Conservation (phyloP, 1,140 invertebrate species). For the Lasioglossum albipes region DNA sequence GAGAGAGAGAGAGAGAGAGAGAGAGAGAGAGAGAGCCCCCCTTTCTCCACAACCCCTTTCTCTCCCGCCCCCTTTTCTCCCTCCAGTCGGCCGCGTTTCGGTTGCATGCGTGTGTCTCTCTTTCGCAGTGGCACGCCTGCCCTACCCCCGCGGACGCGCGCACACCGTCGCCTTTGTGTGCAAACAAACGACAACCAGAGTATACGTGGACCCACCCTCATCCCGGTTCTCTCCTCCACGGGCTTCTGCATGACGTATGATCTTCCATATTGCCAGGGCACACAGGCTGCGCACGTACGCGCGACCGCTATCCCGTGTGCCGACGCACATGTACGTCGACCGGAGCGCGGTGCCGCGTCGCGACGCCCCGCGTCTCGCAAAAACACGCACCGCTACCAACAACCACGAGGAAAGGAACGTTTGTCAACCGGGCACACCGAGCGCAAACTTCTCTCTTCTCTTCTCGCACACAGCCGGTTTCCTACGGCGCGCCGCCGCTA, state of each 20-base stretch:
- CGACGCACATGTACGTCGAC: not conserved
- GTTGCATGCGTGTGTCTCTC: constrained; percentile 7
- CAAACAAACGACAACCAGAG: constrained; percentile 60
- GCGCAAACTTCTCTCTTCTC: constrained; percentile 47
- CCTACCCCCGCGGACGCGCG: not conserved
- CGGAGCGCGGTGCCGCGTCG: not conserved
- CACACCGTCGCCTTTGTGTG: constrained; percentile 51
- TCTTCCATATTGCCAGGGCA: constrained; percentile 73
- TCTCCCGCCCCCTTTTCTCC: not conserved
- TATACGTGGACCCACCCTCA: constrained; percentile 31
- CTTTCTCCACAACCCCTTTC: too few species aligned
- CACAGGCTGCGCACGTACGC: constrained; percentile 58
- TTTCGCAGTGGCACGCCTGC: not conserved
- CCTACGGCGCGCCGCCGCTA: constrained; percentile 49
- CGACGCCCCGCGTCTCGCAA: constrained; percentile 20
- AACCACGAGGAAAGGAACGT: constrained; percentile 52
- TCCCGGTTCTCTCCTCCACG: constrained; percentile 45
- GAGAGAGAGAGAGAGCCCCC: too few species aligned
- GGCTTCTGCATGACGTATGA: constrained; percentile 74
- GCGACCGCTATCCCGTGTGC: not conserved
- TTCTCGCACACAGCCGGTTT: constrained; percentile 22
- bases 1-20: too few species aligned
- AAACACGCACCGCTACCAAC: constrained; percentile 32
- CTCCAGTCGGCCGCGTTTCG: constrained; percentile 10
- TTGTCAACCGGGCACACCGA: constrained; percentile 64